phyloP scores from a whole-genome alignment of 2,888 invertebrate species.

The Noctua janthina region DNA sequence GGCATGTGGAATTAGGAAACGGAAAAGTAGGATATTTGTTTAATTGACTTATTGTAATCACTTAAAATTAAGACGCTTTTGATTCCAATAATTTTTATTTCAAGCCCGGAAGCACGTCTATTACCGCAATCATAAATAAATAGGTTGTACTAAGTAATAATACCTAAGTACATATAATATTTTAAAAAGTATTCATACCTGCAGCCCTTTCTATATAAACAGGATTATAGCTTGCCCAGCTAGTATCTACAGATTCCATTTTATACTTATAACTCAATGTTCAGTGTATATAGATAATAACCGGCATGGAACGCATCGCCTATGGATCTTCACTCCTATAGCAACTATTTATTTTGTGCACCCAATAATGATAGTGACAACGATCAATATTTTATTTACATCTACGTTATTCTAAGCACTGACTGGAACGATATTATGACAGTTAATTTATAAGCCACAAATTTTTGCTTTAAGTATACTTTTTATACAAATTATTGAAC shows the following conservation, averaged over 20 bases:
- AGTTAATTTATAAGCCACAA: slow-evolving; percentile 73
- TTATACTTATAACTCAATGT: slow-evolving; percentile 42
- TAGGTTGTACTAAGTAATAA: slow-evolving; percentile 43
- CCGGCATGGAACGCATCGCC: slow-evolving; percentile 43
- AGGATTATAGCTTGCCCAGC: slow-evolving; percentile 38
- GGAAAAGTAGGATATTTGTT: slow-evolving; percentile 11
- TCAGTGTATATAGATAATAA: slow-evolving; percentile 39
- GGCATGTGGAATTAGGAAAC: slow-evolving; percentile 6
- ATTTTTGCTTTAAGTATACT: slow-evolving; percentile 80
- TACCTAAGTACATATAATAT: background rate
- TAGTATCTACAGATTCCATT: slow-evolving; percentile 27
- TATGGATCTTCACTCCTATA: slow-evolving; percentile 36
- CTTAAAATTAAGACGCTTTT: slow-evolving; percentile 9
- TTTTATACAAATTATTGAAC: slow-evolving; percentile 84
- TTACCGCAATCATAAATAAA: slow-evolving; percentile 19
- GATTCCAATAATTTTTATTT: background rate
- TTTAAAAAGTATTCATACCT: slow-evolving; percentile 11
- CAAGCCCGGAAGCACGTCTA: slow-evolving; percentile 1
- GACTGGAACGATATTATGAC: slow-evolving; percentile 73
- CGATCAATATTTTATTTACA: slow-evolving; percentile 65
- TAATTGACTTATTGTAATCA: background rate
- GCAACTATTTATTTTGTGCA: slow-evolving; percentile 43
- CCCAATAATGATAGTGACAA: slow-evolving; percentile 60
- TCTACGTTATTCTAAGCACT: slow-evolving; percentile 72
- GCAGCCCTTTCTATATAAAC: slow-evolving; percentile 19